These are phyloP conservation scores for Cyprinodon brontotheroides DNA, from an alignment of 2,113 vertebrate species.

Conservation along the genomic window DNA sequence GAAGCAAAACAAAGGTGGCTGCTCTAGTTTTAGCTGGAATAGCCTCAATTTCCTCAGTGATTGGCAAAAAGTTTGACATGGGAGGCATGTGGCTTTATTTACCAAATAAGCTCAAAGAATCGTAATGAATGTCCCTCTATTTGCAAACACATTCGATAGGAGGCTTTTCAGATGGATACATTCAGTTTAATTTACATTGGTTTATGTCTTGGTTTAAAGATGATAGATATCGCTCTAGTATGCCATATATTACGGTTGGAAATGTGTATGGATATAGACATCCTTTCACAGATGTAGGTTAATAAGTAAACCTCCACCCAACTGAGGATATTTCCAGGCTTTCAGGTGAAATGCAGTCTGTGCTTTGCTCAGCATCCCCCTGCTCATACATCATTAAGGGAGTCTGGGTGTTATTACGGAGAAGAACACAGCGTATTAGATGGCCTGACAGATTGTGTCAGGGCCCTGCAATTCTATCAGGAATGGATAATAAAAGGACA, in stretches of 20 bases:
- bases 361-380: constrained; percentile 24
- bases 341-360: constrained; percentile 29
- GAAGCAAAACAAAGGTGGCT: too few species aligned
- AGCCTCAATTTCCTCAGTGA: too few species aligned
- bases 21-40: too few species aligned
- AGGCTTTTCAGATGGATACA: too few species aligned
- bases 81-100: too few species aligned
- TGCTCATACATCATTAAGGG: constrained; percentile 61
- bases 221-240: constrained; percentile 15
- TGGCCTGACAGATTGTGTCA: constrained; percentile 70
- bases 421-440: constrained; percentile 61
- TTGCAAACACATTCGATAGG: too few species aligned
- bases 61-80: too few species aligned
- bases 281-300: constrained; percentile 1
- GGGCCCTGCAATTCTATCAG: constrained; percentile 61
- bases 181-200: too few species aligned
- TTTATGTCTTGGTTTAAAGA: too few species aligned
- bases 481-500: constrained; percentile 67
- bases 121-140: too few species aligned
- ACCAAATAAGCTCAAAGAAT: too few species aligned
- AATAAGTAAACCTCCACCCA: constrained; percentile 15
- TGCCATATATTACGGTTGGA: constrained; percentile 30
- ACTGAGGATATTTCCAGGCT: constrained; percentile 6
- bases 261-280: constrained; percentile 8
- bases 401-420: constrained; percentile 56